phyloP scores from a whole-genome alignment of 2,113 vertebrate genomes.

The Myotis brandtii region DNA sequence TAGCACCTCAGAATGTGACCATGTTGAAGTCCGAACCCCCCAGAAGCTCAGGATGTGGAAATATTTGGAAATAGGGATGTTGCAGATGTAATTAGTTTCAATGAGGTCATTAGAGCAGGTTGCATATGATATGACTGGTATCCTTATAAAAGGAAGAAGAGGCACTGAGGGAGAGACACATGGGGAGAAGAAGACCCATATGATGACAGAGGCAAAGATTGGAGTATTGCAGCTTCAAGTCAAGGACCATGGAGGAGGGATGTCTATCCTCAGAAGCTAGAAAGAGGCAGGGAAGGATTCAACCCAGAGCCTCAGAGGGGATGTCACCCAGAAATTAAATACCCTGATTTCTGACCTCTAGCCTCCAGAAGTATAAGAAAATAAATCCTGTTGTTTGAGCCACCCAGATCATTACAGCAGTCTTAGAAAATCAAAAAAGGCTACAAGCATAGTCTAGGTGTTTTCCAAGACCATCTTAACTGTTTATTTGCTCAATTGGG shows the following conservation, averaged over 20 bases:
- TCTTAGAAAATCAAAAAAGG: not conserved
- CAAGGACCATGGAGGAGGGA: not conserved
- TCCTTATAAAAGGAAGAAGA: not conserved
- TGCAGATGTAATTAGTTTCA: not conserved
- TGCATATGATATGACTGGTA: not conserved
- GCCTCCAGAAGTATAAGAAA: not conserved
- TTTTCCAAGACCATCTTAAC: not conserved
- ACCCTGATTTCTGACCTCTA: not conserved
- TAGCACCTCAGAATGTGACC: not conserved
- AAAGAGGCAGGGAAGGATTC: not conserved
- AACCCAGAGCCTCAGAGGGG: not conserved
- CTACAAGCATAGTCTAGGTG: not conserved
- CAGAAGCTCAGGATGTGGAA: not conserved
- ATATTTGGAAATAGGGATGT: constrained; percentile 37
- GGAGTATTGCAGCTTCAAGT: not conserved
- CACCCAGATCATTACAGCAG: not conserved
- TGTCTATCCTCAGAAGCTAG: not conserved
- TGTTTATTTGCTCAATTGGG: not conserved
- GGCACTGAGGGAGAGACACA: not conserved
- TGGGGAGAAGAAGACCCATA: not conserved
- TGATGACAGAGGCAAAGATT: not conserved
- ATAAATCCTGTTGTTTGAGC: not conserved
- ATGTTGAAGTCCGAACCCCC: not conserved
- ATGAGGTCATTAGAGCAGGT: not conserved
- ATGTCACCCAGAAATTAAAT: not conserved